Evolutionary conservation across 2,113 vertebrate genomes (phyloP), one percentile per base, ranked within the genome.

Genomic region (Oncorhynchus tshawytscha): DNA sequence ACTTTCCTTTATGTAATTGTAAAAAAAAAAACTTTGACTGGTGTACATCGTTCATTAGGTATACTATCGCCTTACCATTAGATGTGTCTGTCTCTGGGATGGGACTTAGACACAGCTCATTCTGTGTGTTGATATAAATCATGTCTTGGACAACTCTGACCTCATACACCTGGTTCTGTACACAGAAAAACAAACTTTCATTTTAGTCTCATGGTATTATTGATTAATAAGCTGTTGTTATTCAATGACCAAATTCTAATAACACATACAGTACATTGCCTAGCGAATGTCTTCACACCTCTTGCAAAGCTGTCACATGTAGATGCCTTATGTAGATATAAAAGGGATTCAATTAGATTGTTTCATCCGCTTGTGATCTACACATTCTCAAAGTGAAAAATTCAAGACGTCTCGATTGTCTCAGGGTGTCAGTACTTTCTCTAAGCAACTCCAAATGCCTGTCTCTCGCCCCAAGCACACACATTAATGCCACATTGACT

Each of bases 141-240:
- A 86, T 89, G 59, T 77, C 88, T 57, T 88, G 81, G 34, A 84
- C 76, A 65, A 89, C 82, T 73, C 75, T 77, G 69, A 90, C 90
- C 27, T 90, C 85, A 74, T 92, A 90, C 16, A 92, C 88, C 70
- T 90, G 86, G 70, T 90, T 92, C 91, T 91, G 75, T 62, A 22
- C 62, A 59, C 25, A 74, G 48, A n/a, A 62, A 27, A 73, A 73
- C 34, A 24, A 0, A 66, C n/a, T n/a, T 51, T 64, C 1, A 7
- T 11, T 57, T 24, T 5, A 15, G 51, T 54, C 51, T 54, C 16
- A 18, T 18, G 16, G 15, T 54, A 5, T 18, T 5, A 54, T n/a
- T 72, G 22, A 57, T 59, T 22, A 68, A 57, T 54, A 54, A 16
- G 51, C 51, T 18, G 8, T 45, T 45, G 8, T 45, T 45, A 45